Percentiles rank a stretch among this genome's conserved stretches.
Conservation (phyloP, 2,797 vertebrate species). For the Phrynocephalus vlangalii region DNA sequence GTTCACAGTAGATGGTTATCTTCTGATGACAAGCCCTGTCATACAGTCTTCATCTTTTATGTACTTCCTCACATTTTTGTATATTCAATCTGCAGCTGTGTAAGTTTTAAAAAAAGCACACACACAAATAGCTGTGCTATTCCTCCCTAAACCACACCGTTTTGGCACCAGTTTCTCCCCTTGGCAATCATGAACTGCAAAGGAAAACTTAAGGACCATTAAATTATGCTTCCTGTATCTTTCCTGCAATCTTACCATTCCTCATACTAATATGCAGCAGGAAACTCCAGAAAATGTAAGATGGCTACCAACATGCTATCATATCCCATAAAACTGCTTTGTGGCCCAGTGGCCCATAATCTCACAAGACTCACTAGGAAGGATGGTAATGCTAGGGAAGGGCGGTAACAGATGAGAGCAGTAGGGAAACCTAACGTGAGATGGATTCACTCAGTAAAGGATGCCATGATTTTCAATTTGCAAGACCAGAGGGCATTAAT, state of each 20-base stretch:
- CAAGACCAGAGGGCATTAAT: too few species aligned
- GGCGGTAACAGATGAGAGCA: too few species aligned
- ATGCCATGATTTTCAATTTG: too few species aligned
- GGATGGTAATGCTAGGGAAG: too few species aligned
- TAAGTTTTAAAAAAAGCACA: neutral
- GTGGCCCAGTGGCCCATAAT: neutral
- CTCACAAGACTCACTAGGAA: neutral
- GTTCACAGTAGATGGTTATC: conserved; percentile 39
- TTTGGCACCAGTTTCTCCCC: conserved; percentile 27
- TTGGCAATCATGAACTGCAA: neutral
- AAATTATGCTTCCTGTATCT: neutral
- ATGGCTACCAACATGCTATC: neutral
- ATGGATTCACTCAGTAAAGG: too few species aligned
- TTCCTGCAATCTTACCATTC: neutral
- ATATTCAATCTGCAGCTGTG: conserved; percentile 27
- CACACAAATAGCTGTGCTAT: neutral
- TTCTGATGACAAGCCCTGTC: conserved; percentile 25
- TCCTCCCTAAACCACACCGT: neutral
- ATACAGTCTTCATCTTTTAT: neutral
- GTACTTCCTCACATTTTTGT: conserved; percentile 3
- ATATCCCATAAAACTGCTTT: neutral
- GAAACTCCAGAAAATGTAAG: neutral
- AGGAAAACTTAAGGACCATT: neutral
- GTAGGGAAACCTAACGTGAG: too few species aligned
- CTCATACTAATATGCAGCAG: conserved; percentile 8